These are phyloP conservation scores for Bagarius yarrelli DNA, from an alignment of 2,113 vertebrate genomes.

Conservation along the genomic window DNA sequence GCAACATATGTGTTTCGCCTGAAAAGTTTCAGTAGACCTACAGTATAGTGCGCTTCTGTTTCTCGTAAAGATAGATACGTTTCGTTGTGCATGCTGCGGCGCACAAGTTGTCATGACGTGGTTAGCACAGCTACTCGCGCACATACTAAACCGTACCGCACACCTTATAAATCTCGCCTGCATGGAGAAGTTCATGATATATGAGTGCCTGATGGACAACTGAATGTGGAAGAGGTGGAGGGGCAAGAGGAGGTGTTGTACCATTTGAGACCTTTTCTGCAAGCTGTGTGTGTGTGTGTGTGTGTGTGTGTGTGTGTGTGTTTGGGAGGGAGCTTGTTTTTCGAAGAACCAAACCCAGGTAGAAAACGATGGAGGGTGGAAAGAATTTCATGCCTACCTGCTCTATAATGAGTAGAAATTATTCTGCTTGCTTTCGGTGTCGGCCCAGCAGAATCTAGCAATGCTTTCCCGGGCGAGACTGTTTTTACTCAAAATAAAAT, in stretches of 20 bases:
- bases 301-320: constrained; percentile 33
- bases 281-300: constrained; percentile 25
- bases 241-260: constrained; percentile 19
- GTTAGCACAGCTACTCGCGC: constrained; percentile 67
- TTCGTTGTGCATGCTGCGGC: constrained; percentile 53
- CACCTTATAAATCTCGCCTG: constrained; percentile 71
- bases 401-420: constrained; percentile 91
- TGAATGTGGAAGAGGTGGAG: constrained; percentile 30
- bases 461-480: constrained; percentile 72
- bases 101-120: constrained; percentile 70
- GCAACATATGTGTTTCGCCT: background rate
- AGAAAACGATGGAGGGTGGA: constrained; percentile 75
- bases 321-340: constrained; percentile 19
- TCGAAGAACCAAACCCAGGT: constrained; percentile 4
- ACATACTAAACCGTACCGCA: constrained; percentile 69
- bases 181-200: constrained; percentile 55
- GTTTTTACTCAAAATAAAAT: constrained; percentile 88
- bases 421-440: constrained; percentile 73
- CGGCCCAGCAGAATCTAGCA: constrained; percentile 73
- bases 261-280: background rate
- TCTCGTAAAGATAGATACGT: background rate
- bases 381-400: constrained; percentile 85
- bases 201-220: constrained; percentile 43
- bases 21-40: background rate
- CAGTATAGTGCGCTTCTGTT: background rate